phyloP scores from a whole-genome alignment of 2,113 vertebrate genomes.

The Pygoscelis antarcticus region DNA sequence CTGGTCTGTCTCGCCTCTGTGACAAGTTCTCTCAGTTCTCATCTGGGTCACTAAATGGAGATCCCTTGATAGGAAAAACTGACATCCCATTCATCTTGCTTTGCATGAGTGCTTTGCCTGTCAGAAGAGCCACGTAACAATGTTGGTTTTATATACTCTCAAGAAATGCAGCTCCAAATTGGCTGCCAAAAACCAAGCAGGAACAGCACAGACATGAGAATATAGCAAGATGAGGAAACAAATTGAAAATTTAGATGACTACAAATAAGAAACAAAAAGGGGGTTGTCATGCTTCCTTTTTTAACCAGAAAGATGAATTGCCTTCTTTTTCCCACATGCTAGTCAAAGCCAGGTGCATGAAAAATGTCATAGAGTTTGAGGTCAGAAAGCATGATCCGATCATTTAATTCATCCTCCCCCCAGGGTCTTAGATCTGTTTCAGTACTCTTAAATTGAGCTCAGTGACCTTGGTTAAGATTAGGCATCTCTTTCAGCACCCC shows the following conservation, averaged over 20 bases:
- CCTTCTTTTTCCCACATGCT: not conserved
- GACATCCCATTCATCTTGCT: constrained; percentile 80
- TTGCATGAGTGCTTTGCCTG: constrained; percentile 68
- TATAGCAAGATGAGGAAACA: constrained; percentile 38
- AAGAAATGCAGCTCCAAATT: constrained; percentile 61
- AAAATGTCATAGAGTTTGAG: not conserved
- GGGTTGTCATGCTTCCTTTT: not conserved
- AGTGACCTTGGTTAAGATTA: not conserved
- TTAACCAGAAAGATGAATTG: not conserved
- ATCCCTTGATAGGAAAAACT: constrained; percentile 73
- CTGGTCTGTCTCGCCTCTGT: constrained; percentile 61
- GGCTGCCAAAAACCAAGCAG: constrained; percentile 32
- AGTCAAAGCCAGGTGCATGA: not conserved
- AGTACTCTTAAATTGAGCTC: not conserved
- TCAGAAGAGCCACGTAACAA: constrained; percentile 62
- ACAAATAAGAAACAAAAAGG: not conserved
- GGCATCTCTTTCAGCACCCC: not conserved
- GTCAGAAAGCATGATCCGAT: not conserved
- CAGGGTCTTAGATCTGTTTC: not conserved
- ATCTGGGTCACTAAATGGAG: constrained; percentile 77
- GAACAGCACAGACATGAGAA: constrained; percentile 26
- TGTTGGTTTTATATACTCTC: constrained; percentile 70
- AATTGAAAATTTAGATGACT: constrained; percentile 34
- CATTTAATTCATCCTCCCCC: not conserved
- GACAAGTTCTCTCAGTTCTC: constrained; percentile 71